Evolutionary conservation across 2,113 vertebrate genomes (phyloP), one percentile per base, ranked within the genome.

Genomic region (Ochotona princeps): DNA sequence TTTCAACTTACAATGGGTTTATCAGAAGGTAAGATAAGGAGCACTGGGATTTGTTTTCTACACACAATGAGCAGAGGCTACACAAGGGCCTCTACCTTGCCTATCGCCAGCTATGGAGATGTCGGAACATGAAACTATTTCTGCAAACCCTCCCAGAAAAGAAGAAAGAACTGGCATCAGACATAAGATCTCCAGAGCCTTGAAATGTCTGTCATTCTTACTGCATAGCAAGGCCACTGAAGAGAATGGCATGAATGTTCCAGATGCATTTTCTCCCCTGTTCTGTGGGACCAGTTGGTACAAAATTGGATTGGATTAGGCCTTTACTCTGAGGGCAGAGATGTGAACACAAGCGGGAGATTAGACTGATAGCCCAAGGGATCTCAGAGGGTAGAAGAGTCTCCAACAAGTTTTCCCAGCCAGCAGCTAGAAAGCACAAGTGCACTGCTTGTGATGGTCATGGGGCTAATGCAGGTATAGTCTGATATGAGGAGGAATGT

Each of bases 381-480:
- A 1, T 47, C 12, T 20, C 28, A 15, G 38, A 65, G 21, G 15
- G 23, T 13, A 65, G 8, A 60, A 32, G 8, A 86, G 30, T 14
- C 44, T 67, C 47, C 76, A 66, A n/a, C 4, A n/a, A 72, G 65
- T 17, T 63, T 61, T 82, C 83, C 60, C 73, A 25, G 60, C 44
- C 32, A 69, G 8, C 51, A 18, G 32, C 9, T 28, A 5, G 25
- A 11, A n/a, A 44, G 65, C 8, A 28, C 14, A 15, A 8, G 5
- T 5, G 9, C 1, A 6, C 0, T 18, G 13, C 3, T 28, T 38
- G 10, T 0, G 4, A 17, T 28, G 57, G 18, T 15, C 20, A 2
- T 1, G 1, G 23, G 15, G 4, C 25, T 13, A 13, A 25, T 0
- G 11, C 30, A 51, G 66, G 25, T 7, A 2, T 32, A 7, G 49